phyloP scores from a whole-genome alignment of 2,888 invertebrate genomes.

The Torymus auratus region DNA sequence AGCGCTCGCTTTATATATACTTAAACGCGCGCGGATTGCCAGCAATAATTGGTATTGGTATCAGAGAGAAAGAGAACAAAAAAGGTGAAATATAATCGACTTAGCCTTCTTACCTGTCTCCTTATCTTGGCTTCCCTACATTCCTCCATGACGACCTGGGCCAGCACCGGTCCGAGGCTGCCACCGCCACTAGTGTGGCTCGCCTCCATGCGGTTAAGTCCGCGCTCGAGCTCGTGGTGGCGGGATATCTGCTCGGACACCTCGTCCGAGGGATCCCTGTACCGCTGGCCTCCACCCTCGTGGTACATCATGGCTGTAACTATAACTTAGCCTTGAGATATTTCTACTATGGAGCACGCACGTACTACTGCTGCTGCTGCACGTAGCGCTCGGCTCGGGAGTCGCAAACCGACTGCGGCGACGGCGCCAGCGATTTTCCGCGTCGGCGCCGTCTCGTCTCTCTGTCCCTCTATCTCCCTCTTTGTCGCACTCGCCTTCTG shows the following conservation, averaged over 20 bases:
- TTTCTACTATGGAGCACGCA: background rate
- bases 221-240: constrained; percentile 53
- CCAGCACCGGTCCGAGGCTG: constrained; percentile 33
- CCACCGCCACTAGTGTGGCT: background rate
- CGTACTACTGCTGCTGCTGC: background rate
- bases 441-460: constrained; percentile 50
- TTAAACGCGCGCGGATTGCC: too few relatives aligned
- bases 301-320: constrained; percentile 21
- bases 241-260: constrained; percentile 50
- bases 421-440: constrained; percentile 47
- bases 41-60: too few relatives aligned
- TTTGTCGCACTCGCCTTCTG: background rate
- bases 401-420: constrained; percentile 36
- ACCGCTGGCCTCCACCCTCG: background rate
- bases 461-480: background rate
- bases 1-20: too few relatives aligned
- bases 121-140: constrained; percentile 57
- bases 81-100: too few relatives aligned
- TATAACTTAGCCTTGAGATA: too few relatives aligned
- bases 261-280: constrained; percentile 13
- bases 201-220: constrained; percentile 51
- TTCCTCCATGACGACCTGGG: constrained; percentile 56
- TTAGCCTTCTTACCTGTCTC: constrained; percentile 43
- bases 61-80: too few relatives aligned
- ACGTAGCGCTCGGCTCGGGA: background rate